Evolutionary conservation across 2,888 invertebrate species (phyloP).

Genomic region (Drosophila formosana): DNA sequence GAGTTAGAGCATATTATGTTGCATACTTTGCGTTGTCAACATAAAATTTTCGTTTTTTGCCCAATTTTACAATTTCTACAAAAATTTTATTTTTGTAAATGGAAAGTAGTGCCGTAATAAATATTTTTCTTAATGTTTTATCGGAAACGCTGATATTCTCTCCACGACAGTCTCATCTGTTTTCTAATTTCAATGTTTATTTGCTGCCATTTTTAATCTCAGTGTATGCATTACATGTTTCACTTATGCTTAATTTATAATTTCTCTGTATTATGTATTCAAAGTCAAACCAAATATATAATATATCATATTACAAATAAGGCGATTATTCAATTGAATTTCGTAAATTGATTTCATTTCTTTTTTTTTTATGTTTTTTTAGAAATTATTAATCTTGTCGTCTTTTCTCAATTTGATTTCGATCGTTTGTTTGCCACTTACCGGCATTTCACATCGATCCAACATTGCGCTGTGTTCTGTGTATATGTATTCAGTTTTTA

Average conservation of each 20-base stretch:
- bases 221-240: background rate
- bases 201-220: too few species aligned
- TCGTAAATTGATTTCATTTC: background rate
- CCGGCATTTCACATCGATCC: constrained; percentile 85
- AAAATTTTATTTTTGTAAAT: too few species aligned
- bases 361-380: background rate
- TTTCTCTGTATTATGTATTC: background rate
- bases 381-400: background rate
- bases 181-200: too few species aligned
- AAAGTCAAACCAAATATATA: background rate
- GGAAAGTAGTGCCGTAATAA: too few species aligned
- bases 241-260: background rate
- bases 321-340: constrained; percentile 6
- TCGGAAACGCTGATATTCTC: too few species aligned
- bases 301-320: background rate
- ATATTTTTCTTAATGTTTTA: too few species aligned
- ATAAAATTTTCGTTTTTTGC: background rate
- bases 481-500: constrained; percentile 48
- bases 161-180: too few species aligned
- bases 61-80: too few species aligned
- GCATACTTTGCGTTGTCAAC: constrained; percentile 17
- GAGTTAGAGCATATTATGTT: background rate
- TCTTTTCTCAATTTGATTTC: background rate
- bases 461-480: constrained; percentile 70
- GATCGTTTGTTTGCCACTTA: constrained; percentile 55